These are phyloP conservation scores for Paratilapia polleni DNA, from an alignment of 2,113 vertebrate genomes.

Conservation along the genomic window DNA sequence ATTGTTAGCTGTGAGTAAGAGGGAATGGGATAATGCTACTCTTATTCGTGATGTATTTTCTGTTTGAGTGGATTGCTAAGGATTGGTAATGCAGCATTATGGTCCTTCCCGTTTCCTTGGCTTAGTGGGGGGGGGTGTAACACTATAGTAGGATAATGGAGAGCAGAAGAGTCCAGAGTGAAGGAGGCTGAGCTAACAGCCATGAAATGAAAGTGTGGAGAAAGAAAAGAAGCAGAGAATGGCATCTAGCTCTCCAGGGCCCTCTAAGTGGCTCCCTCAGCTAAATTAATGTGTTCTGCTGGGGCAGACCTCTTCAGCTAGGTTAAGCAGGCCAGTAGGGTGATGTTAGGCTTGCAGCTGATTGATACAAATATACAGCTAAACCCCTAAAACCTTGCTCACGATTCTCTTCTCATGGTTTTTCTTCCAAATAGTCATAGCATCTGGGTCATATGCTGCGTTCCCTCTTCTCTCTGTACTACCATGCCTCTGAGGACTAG, in stretches of 20 bases:
- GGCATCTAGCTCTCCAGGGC: slow-evolving; percentile 50
- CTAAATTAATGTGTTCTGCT: slow-evolving; percentile 67
- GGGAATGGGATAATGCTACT: slow-evolving; percentile 58
- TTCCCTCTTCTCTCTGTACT: neutral
- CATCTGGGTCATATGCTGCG: neutral
- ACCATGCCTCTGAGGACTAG: slow-evolving; percentile 18
- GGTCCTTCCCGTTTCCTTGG: slow-evolving; percentile 65
- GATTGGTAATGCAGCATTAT: slow-evolving; percentile 71
- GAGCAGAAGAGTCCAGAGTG: slow-evolving; percentile 58
- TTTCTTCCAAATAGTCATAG: neutral
- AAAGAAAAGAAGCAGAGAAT: slow-evolving; percentile 65
- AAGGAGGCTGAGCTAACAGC: slow-evolving; percentile 74
- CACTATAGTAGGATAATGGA: slow-evolving; percentile 70
- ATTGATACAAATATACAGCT: slow-evolving; percentile 44
- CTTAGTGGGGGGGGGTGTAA: slow-evolving; percentile 29
- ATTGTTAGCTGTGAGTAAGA: slow-evolving; percentile 65
- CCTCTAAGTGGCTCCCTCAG: slow-evolving; percentile 67
- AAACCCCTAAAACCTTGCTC: slow-evolving; percentile 21
- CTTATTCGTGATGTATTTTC: slow-evolving; percentile 70
- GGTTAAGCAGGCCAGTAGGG: slow-evolving; percentile 30
- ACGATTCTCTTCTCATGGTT: neutral
- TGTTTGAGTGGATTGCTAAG: slow-evolving; percentile 71
- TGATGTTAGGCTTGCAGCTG: slow-evolving; percentile 19
- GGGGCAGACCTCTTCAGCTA: slow-evolving; percentile 45
- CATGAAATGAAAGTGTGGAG: slow-evolving; percentile 76